Evolutionary conservation across 2,888 invertebrate species (phyloP).

Genomic region (Chaitophorus viminalis): DNA sequence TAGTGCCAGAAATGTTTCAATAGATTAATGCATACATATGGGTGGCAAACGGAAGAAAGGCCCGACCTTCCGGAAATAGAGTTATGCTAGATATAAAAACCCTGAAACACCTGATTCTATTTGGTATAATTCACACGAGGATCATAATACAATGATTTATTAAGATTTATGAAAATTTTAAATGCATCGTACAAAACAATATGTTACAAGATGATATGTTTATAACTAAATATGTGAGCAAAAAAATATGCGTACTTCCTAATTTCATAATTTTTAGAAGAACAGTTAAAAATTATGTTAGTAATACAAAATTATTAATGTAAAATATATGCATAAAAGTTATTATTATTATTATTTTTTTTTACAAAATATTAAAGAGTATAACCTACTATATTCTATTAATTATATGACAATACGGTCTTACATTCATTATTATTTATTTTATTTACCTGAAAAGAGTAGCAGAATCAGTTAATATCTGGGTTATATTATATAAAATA

Average conservation of each 20-base stretch:
- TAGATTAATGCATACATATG: slow-evolving; percentile 28
- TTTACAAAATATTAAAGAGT: no score
- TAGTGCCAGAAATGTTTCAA: slow-evolving; percentile 59
- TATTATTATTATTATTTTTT: background rate
- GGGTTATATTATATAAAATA: slow-evolving; percentile 4
- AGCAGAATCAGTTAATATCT: background rate
- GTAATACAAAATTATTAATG: no score
- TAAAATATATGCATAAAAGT: no score
- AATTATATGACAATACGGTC: background rate
- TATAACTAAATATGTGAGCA: no score
- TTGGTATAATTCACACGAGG: slow-evolving; percentile 21
- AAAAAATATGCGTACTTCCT: no score
- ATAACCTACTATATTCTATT: background rate
- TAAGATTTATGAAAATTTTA: background rate
- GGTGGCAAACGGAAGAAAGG: slow-evolving; percentile 51
- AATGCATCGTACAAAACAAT: background rate
- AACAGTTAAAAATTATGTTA: no score
- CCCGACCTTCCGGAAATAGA: slow-evolving; percentile 61
- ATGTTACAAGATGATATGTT: no score
- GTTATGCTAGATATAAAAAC: slow-evolving; percentile 35
- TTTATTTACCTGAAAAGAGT: slow-evolving; percentile 41
- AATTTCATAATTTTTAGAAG: no score
- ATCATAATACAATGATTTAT: no score
- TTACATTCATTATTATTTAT: background rate
- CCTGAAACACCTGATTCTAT: slow-evolving; percentile 24